phyloP scores from a whole-genome alignment of 2,888 invertebrate genomes.

The Pyrrhosoma nymphula region DNA sequence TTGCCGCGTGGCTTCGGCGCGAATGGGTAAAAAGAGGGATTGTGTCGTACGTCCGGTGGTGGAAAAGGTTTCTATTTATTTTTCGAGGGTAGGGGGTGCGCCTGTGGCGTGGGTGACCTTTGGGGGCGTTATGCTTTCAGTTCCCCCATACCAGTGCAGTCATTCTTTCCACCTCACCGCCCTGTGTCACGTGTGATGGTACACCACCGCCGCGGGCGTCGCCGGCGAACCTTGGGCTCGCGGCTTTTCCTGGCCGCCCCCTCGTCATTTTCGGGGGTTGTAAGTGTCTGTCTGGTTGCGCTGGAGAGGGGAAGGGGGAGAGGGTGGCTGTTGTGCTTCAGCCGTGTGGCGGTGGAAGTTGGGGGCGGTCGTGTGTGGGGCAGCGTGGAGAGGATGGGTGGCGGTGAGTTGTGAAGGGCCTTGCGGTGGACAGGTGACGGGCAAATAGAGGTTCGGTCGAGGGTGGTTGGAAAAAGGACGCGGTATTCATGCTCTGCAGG shows the following conservation, averaged over 20 bases:
- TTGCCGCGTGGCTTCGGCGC: not conserved
- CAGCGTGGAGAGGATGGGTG: not conserved
- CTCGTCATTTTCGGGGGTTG: not conserved
- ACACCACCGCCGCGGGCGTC: not conserved
- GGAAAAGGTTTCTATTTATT: not conserved
- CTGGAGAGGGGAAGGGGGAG: not conserved
- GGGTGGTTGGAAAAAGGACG: not conserved
- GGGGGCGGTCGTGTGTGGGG: not conserved
- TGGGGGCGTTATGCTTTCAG: not conserved
- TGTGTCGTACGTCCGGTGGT: not conserved
- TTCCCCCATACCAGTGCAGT: not conserved
- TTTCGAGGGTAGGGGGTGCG: not conserved
- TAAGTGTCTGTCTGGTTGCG: not conserved
- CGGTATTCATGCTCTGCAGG: not conserved
- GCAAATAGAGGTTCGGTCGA: not conserved
- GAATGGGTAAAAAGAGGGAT: not conserved
- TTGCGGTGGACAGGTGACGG: slow-evolving; percentile 54
- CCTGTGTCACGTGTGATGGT: not conserved
- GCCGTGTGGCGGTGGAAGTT: not conserved
- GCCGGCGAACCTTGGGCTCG: not conserved
- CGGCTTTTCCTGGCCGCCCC: not conserved
- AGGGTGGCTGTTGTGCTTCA: not conserved
- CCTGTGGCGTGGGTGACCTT: slow-evolving; percentile 29
- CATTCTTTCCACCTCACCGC: not conserved
- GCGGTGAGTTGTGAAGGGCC: slow-evolving; percentile 47